Conservation (phyloP, 1,140 invertebrate genomes). For the Drosophila neocordata region DNA sequence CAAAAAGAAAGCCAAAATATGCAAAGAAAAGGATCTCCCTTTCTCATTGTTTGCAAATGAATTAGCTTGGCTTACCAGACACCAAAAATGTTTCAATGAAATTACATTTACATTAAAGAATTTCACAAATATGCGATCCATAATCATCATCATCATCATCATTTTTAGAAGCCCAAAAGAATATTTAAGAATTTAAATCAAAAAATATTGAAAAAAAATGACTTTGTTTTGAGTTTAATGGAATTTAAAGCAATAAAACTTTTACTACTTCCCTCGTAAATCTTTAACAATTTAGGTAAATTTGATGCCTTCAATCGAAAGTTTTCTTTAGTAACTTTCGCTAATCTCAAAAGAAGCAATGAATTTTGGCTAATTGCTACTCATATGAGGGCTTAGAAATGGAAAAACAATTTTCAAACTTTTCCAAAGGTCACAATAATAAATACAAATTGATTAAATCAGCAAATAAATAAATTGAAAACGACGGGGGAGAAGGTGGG, state of each 20-base stretch:
- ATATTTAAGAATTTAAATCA: too few species aligned
- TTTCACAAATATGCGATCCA: background rate
- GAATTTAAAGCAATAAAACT: too few species aligned
- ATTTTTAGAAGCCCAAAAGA: too few species aligned
- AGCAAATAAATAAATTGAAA: background rate
- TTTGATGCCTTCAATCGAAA: background rate
- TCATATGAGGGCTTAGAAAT: background rate
- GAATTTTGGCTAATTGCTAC: background rate
- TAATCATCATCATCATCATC: too few species aligned
- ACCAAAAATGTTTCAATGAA: constrained; percentile 28
- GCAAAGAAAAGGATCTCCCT: background rate
- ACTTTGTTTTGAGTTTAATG: too few species aligned
- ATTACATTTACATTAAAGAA: constrained; percentile 39
- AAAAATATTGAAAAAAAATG: too few species aligned
- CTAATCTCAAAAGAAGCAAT: background rate
- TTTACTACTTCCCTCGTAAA: too few species aligned
- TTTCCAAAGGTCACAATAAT: background rate
- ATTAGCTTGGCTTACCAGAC: constrained; percentile 1
- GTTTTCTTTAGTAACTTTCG: background rate
- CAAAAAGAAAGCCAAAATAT: constrained; percentile 41
- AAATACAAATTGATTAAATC: background rate
- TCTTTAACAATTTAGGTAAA: too few species aligned
- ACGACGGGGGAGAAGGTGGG: background rate
- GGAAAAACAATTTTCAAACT: background rate
- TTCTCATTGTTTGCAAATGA: background rate